Evolutionary conservation across 2,797 vertebrate genomes (phyloP).

Genomic region (Myotis planiceps): DNA sequence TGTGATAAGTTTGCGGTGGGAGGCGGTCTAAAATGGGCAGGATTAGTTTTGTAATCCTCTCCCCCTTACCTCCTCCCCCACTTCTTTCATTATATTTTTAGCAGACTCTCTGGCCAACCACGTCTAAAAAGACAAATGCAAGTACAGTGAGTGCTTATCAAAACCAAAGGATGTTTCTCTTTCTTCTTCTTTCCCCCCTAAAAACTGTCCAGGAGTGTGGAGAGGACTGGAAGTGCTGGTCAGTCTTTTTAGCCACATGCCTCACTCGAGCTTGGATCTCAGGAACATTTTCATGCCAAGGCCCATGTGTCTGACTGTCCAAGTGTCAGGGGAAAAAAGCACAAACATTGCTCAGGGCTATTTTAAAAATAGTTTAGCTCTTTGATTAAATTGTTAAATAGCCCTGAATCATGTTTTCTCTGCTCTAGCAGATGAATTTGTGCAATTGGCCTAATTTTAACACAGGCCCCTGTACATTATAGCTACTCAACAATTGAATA

Average conservation of each 20-base stretch:
- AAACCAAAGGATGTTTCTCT: constrained; percentile 32
- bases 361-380: constrained; percentile 58
- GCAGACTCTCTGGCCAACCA: background rate
- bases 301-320: constrained; percentile 31
- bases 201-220: constrained; percentile 26
- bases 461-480: background rate
- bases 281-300: constrained; percentile 31
- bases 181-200: background rate
- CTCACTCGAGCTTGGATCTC: background rate
- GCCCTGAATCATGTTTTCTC: constrained; percentile 22
- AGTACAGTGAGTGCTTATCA: background rate
- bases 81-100: constrained; percentile 61
- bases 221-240: constrained; percentile 25
- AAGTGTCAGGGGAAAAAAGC: background rate
- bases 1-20: background rate
- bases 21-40: background rate
- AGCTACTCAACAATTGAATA: background rate
- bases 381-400: constrained; percentile 54
- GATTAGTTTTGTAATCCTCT: background rate
- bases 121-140: background rate
- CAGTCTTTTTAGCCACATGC: constrained; percentile 5
- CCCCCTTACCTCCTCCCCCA: fast-evolving
- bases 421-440: background rate
- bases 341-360: background rate
- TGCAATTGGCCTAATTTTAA: constrained; percentile 35